Base-by-base conservation (phyloP, 1,140 invertebrate species). In the Phthorimaea operculella region DNA sequence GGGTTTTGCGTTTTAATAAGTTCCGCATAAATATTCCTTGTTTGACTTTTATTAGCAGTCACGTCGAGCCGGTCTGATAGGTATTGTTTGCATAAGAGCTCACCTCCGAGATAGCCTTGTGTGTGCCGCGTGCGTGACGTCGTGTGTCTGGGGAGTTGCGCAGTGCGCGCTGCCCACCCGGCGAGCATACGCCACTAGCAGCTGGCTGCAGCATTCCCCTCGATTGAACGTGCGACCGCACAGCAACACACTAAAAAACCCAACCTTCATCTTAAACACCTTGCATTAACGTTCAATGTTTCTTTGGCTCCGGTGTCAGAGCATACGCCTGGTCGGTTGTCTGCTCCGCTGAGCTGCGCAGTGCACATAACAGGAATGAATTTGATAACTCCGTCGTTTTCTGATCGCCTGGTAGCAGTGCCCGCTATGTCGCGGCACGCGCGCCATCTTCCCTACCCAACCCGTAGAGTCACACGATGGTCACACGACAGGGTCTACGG, bases 71-170 rank as follows among this genome's bases (percentile, higher is more conserved):
- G 51, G 59, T 55, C 56, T 44, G 59, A 53, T 28, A 18, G 17
- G 52, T 52, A 52, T 62, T 67, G 60, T 63, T 72, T 67, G 61
- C 64, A 65, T 67, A 66, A 61, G 52, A 64, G 55, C 54, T 39
- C 21, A 62, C 52, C 52, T 36, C 60, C 57, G 51, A 51, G 60
- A 57, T 63, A 66, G 63, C 61, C 63, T 72, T 65, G 68, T 74
- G 66, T 28, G 18, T 28, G 48, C 9, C 21, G 64, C 67, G 66
- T 65, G 65, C 59, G 63, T 74, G 74, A 79, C 79, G 75, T 77
- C 68, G 74, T 76, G 69, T 79, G 73, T 79, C 78, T 76, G 71
- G 78, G 78, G 81, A 84, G 79, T 84, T 84, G 81, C 81, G 81
- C 81, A 83, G 76, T 84, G 78, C 81, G 81, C 81, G 81, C 78